These are phyloP conservation scores for Drosophila repletoides DNA, from an alignment of 1,140 invertebrate species.

Conservation along the genomic window DNA sequence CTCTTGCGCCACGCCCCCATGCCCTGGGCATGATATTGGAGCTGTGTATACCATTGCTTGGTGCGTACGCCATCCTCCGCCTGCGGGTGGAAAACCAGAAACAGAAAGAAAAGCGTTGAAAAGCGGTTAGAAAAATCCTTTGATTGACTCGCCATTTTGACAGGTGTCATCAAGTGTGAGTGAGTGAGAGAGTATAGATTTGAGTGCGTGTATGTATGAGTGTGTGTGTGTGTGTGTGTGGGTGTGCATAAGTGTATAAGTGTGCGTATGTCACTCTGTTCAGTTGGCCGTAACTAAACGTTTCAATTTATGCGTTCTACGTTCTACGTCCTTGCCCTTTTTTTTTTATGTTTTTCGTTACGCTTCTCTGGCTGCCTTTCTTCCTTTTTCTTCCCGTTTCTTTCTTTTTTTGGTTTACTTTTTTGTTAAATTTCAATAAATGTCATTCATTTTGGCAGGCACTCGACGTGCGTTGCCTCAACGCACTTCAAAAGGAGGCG, in stretches of 20 bases:
- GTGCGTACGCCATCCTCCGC: slow-evolving; percentile 93
- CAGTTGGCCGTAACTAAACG: slow-evolving; percentile 75
- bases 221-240: slow-evolving; percentile 1
- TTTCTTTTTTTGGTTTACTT: slow-evolving; percentile 15
- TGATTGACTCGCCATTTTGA: slow-evolving; percentile 64
- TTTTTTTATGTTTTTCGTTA: slow-evolving; percentile 55
- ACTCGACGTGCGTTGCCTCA: slow-evolving; percentile 68
- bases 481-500: slow-evolving; percentile 54
- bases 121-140: slow-evolving; percentile 49
- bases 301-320: slow-evolving; percentile 67
- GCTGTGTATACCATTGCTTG: slow-evolving; percentile 92
- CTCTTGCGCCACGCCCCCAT: slow-evolving; percentile 95
- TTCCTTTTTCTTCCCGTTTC: background rate
- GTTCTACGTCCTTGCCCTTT: slow-evolving; percentile 26
- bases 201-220: background rate
- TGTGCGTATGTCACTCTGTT: slow-evolving; percentile 43
- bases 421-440: slow-evolving; percentile 76
- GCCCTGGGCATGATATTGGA: slow-evolving; percentile 94
- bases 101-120: slow-evolving; percentile 7
- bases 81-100: slow-evolving; percentile 85
- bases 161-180: slow-evolving; percentile 28
- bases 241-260: no score
- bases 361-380: slow-evolving; percentile 44
- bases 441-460: slow-evolving; percentile 78
- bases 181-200: background rate